Evolutionary conservation across 2,888 invertebrate species (phyloP).

Genomic region (Sicus ferrugineus): DNA sequence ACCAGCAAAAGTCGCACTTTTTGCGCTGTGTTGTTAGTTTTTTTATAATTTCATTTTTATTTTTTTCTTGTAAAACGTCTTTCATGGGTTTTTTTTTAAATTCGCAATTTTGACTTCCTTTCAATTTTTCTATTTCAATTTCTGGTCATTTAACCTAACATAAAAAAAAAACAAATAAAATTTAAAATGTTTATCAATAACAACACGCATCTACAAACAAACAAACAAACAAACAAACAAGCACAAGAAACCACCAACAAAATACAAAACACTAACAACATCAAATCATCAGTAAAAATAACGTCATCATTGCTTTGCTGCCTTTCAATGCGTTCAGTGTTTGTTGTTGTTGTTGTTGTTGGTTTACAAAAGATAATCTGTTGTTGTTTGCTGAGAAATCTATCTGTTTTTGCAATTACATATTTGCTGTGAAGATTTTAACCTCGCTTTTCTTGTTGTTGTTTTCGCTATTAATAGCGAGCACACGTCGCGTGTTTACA

Average conservation of each 20-base stretch:
- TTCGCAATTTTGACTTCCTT: background rate
- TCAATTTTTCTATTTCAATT: background rate
- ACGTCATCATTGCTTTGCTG: background rate
- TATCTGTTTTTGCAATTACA: too few species aligned
- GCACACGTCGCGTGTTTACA: constrained; percentile 25
- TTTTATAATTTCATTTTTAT: background rate
- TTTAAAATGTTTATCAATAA: background rate
- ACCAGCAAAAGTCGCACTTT: constrained; percentile 5
- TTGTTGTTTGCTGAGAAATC: too few species aligned
- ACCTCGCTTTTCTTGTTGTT: background rate
- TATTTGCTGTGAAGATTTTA: too few species aligned
- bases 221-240: too few species aligned
- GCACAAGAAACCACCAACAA: too few species aligned
- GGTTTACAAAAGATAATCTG: background rate
- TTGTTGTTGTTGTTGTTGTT: background rate
- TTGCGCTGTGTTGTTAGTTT: background rate
- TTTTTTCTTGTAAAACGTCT: background rate
- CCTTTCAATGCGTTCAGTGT: background rate
- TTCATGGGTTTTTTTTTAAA: background rate
- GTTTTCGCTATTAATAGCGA: constrained; percentile 3
- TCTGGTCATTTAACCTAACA: background rate
- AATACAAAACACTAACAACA: too few species aligned
- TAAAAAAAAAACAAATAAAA: background rate
- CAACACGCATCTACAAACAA: too few species aligned
- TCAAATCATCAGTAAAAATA: too few species aligned